Evolutionary conservation across 2,113 vertebrate species (phyloP), one percentile per base, ranked within the genome.

Genomic region (Lepisosteus oculatus): DNA sequence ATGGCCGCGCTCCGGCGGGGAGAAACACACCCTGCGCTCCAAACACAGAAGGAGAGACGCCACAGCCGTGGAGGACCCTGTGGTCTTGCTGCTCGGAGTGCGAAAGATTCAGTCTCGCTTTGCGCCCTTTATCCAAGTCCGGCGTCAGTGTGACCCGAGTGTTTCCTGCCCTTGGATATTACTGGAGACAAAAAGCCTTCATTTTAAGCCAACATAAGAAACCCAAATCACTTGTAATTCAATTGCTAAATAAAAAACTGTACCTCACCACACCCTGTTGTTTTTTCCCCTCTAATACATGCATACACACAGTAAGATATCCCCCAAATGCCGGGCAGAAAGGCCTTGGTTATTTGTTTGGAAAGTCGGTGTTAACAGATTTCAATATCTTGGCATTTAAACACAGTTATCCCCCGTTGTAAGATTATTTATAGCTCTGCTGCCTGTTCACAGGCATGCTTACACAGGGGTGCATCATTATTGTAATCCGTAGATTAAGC

Each of bases 401-500:
- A 14, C 43, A 62, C 63, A 70, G 55, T 61, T 67, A 29, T 70
- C 57, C 56, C 47, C 44, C n/a, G 42, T 29, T 68, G 68, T 68
- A 59, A 68, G 42, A 17, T 42, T 62, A 76, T 68, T 68, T 68
- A 64, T 68, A 76, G 47, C 59, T 68, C 54, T 13, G 15, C 47
- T 62, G 61, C 54, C 56, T 72, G 43, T 61, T 29, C 77, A 85
- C 81, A 84, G 85, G 77, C 79, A 2, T 84, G 71, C 74, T 81
- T 72, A 75, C 70, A 5, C 44, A 78, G 73, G 71, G 78, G 71
- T 55, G 74, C 72, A 3, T 71, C 6, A 76, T 80, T 80, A 77
- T 76, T 5, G 55, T 79, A 80, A 87, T 83, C 82, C 47, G 7
- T 73, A 45, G 79, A 84, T 81, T 83, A 83, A 85, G 67, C 3